phyloP scores from a whole-genome alignment of 2,113 vertebrate species.

The Rostratula benghalensis region DNA sequence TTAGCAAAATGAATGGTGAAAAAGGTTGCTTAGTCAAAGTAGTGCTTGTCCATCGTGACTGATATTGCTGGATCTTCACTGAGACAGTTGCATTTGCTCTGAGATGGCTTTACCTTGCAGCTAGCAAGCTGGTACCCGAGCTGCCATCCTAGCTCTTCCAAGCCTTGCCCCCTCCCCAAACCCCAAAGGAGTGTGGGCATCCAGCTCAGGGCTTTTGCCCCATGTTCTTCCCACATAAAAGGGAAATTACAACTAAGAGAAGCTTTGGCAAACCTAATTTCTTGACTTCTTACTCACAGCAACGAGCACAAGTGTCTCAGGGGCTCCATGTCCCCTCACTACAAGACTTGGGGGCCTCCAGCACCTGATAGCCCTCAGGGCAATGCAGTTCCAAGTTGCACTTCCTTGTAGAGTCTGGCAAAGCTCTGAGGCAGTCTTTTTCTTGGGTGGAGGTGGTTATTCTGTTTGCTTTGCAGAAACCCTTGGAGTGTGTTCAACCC shows the following conservation, averaged over 20 bases:
- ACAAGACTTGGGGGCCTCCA: background rate
- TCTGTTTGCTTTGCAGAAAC: background rate
- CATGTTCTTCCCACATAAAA: accelerated
- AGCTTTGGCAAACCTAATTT: background rate
- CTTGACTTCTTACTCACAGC: background rate
- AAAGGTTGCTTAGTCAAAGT: background rate
- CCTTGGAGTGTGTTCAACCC: background rate
- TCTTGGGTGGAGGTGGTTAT: background rate
- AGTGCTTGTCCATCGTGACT: background rate
- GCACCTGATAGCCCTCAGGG: background rate
- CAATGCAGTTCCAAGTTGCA: background rate
- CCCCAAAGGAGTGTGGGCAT: accelerated
- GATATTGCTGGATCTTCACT: background rate
- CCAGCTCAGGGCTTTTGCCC: background rate
- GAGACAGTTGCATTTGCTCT: background rate
- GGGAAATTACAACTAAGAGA: background rate
- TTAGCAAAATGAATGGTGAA: background rate
- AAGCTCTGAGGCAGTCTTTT: background rate
- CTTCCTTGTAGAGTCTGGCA: background rate
- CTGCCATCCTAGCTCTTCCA: background rate
- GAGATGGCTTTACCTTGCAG: background rate
- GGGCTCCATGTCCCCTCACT: background rate
- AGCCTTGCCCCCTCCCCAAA: background rate
- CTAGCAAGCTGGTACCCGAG: background rate
- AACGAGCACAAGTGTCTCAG: background rate